phyloP scores from a whole-genome alignment of 2,888 invertebrate species.

The Harpagoxenus sublaevis region DNA sequence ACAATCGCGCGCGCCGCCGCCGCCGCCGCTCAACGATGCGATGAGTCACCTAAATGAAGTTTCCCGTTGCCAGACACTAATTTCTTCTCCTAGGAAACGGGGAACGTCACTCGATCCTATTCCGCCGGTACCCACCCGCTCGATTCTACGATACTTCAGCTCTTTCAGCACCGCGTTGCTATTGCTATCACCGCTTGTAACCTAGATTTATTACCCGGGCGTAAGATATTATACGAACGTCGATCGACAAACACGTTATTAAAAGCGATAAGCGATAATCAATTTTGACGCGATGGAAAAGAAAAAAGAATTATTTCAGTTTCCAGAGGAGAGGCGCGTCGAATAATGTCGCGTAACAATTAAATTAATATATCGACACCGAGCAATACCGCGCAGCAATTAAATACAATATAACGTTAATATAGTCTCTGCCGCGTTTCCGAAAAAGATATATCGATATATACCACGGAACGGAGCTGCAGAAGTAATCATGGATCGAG shows the following conservation, averaged over 20 bases:
- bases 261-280: slow-evolving; percentile 38
- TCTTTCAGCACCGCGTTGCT: not conserved
- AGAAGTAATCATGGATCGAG: slow-evolving; percentile 8
- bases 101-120: slow-evolving; percentile 1
- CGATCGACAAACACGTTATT: slow-evolving; percentile 36
- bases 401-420: not conserved
- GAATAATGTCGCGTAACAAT: slow-evolving; percentile 46
- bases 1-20: slow-evolving; percentile 26
- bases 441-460: slow-evolving; percentile 11
- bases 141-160: slow-evolving; percentile 9
- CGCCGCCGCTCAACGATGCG: slow-evolving; percentile 23
- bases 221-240: slow-evolving; percentile 29
- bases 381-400: slow-evolving; percentile 21
- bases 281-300: slow-evolving; percentile 1
- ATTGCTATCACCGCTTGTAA: not conserved
- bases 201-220: slow-evolving; percentile 42
- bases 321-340: not conserved
- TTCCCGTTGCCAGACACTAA: slow-evolving; percentile 48
- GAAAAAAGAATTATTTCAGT: not conserved
- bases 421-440: no score
- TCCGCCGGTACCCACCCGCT: slow-evolving; percentile 8
- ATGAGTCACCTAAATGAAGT: slow-evolving; percentile 53
- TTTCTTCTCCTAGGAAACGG: slow-evolving; percentile 36
- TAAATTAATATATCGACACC: slow-evolving; percentile 61
- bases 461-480: not conserved